phyloP scores from a whole-genome alignment of 2,797 vertebrate genomes.

The Odontamblyopus lacepedii region DNA sequence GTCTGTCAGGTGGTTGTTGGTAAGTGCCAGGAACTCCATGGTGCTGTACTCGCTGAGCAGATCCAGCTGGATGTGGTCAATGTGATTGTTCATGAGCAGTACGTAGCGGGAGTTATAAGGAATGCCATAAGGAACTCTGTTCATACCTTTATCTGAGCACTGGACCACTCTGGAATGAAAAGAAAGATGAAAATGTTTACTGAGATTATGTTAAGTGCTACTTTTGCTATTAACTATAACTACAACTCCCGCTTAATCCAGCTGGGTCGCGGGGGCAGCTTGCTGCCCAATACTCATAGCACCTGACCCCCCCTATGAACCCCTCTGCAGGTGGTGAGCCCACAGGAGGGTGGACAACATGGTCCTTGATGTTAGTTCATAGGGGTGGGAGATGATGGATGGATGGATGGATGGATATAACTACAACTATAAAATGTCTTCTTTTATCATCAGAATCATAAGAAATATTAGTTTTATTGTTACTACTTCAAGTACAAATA shows the following conservation, averaged over 20 bases:
- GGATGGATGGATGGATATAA: too few species aligned
- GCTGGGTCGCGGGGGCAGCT: too few species aligned
- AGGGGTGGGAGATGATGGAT: too few species aligned
- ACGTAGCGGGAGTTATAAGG: conserved; percentile 72
- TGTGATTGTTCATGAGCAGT: conserved; percentile 75
- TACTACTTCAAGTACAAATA: background rate
- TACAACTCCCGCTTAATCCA: too few species aligned
- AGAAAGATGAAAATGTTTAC: background rate
- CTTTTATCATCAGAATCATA: background rate
- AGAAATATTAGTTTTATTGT: background rate
- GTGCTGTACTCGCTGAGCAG: conserved; percentile 66
- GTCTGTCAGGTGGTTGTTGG: conserved; percentile 70
- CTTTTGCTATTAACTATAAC: background rate
- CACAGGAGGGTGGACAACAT: too few species aligned
- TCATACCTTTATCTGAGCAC: conserved; percentile 76
- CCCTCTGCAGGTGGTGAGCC: too few species aligned
- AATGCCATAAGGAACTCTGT: conserved; percentile 70
- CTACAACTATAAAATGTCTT: background rate
- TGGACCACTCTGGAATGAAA: conserved; percentile 66
- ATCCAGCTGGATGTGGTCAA: conserved; percentile 63
- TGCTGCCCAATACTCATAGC: too few species aligned
- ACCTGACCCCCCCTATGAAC: too few species aligned
- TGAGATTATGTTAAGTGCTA: background rate
- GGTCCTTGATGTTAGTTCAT: too few species aligned
- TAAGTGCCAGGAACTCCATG: conserved; percentile 72